Evolutionary conservation across 2,113 vertebrate species (phyloP).

Genomic region (Anthoscopus minutus): DNA sequence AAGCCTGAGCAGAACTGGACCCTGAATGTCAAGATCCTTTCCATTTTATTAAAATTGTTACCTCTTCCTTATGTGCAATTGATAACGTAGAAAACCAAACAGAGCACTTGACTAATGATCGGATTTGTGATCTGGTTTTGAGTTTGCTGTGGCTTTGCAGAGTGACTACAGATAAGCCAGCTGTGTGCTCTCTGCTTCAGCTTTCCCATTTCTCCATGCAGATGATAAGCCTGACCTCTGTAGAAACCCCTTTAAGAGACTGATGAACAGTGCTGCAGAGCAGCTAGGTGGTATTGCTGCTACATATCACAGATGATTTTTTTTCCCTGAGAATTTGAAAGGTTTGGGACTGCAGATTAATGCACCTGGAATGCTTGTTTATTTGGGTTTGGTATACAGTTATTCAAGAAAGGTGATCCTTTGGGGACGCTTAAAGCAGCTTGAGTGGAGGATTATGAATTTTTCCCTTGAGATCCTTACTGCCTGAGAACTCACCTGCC

Average conservation of each 20-base stretch:
- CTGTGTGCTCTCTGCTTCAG: background rate
- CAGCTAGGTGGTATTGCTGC: background rate
- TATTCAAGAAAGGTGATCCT: background rate
- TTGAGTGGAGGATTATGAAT: background rate
- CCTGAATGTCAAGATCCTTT: background rate
- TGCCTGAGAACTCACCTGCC: background rate
- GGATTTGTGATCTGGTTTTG: background rate
- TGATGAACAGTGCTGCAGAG: background rate
- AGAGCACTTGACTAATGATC: background rate
- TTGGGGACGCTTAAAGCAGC: background rate
- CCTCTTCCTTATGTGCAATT: background rate
- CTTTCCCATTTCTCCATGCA: background rate
- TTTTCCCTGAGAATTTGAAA: background rate
- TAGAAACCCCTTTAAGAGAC: background rate
- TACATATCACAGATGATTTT: background rate
- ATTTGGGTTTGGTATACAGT: background rate
- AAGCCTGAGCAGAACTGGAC: background rate
- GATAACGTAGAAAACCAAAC: accelerated
- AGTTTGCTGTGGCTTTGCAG: background rate
- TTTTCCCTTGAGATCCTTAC: background rate
- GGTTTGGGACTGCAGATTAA: background rate
- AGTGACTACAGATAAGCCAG: background rate
- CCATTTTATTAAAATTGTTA: background rate
- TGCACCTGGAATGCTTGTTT: background rate
- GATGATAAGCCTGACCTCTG: background rate